Conservation (phyloP, 2,113 vertebrate species). For the Neomonachus schauinslandi region DNA sequence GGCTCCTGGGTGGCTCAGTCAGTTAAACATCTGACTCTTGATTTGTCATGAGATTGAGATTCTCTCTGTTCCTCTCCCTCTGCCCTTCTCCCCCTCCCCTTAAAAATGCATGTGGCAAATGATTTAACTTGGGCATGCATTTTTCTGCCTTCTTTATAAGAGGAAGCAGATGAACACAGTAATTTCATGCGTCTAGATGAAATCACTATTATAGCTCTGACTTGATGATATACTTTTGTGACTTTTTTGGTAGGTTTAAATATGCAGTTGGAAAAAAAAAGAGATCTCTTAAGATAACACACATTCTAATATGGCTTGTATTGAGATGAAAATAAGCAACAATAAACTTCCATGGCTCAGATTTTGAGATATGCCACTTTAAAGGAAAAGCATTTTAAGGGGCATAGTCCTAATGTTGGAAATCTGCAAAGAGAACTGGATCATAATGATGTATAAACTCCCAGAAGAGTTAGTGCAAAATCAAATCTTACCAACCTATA, state of each 20-base stretch:
- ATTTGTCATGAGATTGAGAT: background rate
- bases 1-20: background rate
- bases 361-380: background rate
- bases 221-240: background rate
- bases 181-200: background rate
- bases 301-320: background rate
- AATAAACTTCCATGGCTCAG: background rate
- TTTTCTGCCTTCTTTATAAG: background rate
- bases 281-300: background rate
- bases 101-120: background rate
- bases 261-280: background rate
- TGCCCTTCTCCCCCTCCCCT: background rate
- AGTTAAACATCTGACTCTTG: background rate
- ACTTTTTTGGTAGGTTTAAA: background rate
- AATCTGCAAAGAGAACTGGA: background rate
- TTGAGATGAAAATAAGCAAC: background rate
- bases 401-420: background rate
- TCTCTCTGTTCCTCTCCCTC: background rate
- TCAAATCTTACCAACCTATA: background rate
- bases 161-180: rapidly evolving
- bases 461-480: background rate
- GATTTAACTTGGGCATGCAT: rapidly evolving
- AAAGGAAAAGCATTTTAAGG: background rate
- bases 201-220: background rate
- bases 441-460: background rate